phyloP scores from a whole-genome alignment of 2,113 vertebrate genomes.

The Toxotes jaculatrix region DNA sequence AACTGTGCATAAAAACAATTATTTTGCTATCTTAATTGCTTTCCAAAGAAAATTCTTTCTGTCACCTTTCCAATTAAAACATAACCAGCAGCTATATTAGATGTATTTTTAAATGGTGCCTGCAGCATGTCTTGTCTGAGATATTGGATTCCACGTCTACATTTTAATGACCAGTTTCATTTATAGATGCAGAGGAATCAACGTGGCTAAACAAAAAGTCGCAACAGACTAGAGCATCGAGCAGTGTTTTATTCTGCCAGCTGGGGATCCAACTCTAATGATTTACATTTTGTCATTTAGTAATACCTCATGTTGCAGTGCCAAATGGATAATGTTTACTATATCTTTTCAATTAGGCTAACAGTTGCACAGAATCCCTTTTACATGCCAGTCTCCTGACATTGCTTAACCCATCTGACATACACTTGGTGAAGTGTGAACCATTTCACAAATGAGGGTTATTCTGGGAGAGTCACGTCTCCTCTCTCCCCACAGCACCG shows the following conservation, averaged over 20 bases:
- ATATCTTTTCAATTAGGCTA: slow-evolving; percentile 62
- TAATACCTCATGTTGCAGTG: slow-evolving; percentile 42
- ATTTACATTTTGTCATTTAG: slow-evolving; percentile 57
- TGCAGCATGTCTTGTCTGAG: slow-evolving; percentile 70
- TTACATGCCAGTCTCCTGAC: slow-evolving; percentile 58
- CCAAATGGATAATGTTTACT: slow-evolving; percentile 52
- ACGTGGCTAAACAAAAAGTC: slow-evolving; percentile 37
- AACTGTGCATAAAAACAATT: slow-evolving; percentile 76
- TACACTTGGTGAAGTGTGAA: slow-evolving; percentile 67
- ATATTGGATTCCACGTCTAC: slow-evolving; percentile 66
- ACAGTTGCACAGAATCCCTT: slow-evolving; percentile 39
- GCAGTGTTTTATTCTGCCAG: slow-evolving; percentile 37
- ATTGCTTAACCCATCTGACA: slow-evolving; percentile 61
- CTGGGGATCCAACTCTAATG: slow-evolving; percentile 38
- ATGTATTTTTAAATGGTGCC: slow-evolving; percentile 80
- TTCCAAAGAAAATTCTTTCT: slow-evolving; percentile 79
- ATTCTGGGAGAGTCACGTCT: slow-evolving; percentile 68
- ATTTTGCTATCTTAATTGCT: slow-evolving; percentile 83
- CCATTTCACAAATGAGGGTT: slow-evolving; percentile 70
- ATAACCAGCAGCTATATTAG: slow-evolving; percentile 73
- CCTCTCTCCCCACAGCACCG: slow-evolving; percentile 45
- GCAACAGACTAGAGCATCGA: slow-evolving; percentile 9
- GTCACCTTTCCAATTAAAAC: slow-evolving; percentile 86
- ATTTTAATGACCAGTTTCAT: slow-evolving; percentile 70
- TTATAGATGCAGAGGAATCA: slow-evolving; percentile 60